phyloP scores from a whole-genome alignment of 2,888 invertebrate genomes.

The Spatulosminthurus flaviceps region DNA sequence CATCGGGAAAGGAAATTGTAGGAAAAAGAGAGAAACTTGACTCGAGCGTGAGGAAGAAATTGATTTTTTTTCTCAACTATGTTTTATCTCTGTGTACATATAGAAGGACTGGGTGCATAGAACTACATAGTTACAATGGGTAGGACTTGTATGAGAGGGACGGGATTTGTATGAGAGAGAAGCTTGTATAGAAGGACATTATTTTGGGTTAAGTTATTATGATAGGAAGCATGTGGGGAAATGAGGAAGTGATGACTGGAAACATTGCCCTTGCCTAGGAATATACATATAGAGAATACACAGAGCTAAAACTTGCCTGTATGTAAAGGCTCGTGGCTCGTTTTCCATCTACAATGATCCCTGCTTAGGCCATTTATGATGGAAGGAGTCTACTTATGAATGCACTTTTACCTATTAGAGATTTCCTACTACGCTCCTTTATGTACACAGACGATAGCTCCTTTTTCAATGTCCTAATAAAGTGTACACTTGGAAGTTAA shows the following conservation, averaged over 20 bases:
- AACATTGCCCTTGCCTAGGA: slow-evolving; percentile 21
- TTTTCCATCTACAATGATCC: too few relatives aligned
- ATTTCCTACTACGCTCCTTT: background rate
- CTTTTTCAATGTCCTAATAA: too few relatives aligned
- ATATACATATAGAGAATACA: background rate
- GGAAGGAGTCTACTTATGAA: background rate
- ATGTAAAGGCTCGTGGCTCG: too few relatives aligned
- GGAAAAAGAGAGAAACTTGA: slow-evolving; percentile 11
- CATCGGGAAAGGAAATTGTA: slow-evolving; percentile 5
- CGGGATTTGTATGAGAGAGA: slow-evolving; percentile 2
- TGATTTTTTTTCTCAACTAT: slow-evolving; percentile 23
- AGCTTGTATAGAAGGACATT: slow-evolving; percentile 37
- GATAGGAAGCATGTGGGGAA: slow-evolving; percentile 36
- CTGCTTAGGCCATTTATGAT: background rate
- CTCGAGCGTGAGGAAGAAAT: slow-evolving; percentile 30
- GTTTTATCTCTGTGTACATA: slow-evolving; percentile 24
- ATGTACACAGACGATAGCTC: too few relatives aligned
- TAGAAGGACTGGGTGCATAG: background rate
- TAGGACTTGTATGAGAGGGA: slow-evolving; percentile 15
- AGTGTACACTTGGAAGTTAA: too few relatives aligned
- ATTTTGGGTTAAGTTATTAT: slow-evolving; percentile 34
- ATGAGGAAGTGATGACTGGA: slow-evolving; percentile 27
- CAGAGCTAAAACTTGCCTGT: background rate
- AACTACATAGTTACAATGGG: too few relatives aligned
- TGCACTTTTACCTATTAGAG: background rate